These are phyloP conservation scores for Shargacucullia verbasci DNA, from an alignment of 2,888 invertebrate genomes.

Conservation along the genomic window DNA sequence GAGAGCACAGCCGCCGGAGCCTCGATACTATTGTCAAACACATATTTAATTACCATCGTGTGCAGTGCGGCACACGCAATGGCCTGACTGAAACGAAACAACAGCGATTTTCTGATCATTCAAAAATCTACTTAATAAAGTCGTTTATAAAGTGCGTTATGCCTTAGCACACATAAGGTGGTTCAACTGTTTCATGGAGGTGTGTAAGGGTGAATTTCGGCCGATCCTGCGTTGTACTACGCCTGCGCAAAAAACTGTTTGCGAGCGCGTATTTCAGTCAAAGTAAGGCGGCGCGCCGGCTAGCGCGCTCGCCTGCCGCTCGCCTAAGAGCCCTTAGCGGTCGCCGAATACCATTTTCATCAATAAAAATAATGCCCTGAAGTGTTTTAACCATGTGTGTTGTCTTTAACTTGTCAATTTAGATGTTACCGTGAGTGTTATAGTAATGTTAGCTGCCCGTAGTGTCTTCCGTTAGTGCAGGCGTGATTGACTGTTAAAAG, in stretches of 20 bases:
- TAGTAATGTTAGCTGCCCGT: conserved; percentile 67
- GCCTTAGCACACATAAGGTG: conserved; percentile 16
- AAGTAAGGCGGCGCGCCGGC: conserved; percentile 87
- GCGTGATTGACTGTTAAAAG: conserved; percentile 60
- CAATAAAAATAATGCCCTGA: conserved; percentile 78
- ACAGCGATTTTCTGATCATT: conserved; percentile 3
- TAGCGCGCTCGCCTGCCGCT: conserved; percentile 89
- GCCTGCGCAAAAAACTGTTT: conserved; percentile 81
- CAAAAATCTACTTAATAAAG: conserved; percentile 27
- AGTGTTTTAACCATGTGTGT: conserved; percentile 67
- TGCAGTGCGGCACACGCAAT: conserved; percentile 88
- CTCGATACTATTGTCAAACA: conserved; percentile 85
- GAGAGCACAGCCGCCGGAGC: conserved; percentile 79
- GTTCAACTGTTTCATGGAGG: conserved; percentile 61
- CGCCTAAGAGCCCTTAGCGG: conserved; percentile 75
- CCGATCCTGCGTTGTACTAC: conserved; percentile 82
- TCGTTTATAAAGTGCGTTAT: conserved; percentile 47
- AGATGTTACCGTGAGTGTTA: conserved; percentile 63
- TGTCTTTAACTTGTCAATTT: conserved; percentile 78
- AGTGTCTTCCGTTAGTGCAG: conserved; percentile 82
- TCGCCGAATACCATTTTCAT: conserved; percentile 76
- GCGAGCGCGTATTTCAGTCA: conserved; percentile 77
- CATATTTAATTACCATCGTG: conserved; percentile 88
- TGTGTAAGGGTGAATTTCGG: conserved; percentile 78
- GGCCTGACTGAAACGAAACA: conserved; percentile 35